Conservation (phyloP, 2,113 vertebrate genomes). For the Ginglymostoma cirratum region DNA sequence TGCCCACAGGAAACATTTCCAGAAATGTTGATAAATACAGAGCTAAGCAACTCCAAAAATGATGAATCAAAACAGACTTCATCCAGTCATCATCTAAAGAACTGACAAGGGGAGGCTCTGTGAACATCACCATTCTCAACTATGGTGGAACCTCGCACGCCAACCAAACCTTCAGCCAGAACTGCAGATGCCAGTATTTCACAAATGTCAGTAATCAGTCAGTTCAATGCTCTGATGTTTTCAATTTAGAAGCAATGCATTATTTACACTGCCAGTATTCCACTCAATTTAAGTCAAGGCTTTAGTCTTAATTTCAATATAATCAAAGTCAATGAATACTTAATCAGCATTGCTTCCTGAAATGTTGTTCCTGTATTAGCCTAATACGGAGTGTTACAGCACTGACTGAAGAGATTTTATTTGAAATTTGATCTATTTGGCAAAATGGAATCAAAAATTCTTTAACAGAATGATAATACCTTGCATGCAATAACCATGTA, state of each 20-base stretch:
- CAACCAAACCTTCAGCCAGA: background rate
- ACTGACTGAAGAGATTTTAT: constrained; percentile 42
- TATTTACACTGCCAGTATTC: constrained; percentile 83
- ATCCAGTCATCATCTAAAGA: background rate
- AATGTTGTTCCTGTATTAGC: constrained; percentile 80
- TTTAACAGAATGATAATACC: background rate
- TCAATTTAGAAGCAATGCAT: constrained; percentile 80
- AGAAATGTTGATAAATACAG: background rate
- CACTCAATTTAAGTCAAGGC: constrained; percentile 74
- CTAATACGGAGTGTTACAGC: constrained; percentile 72
- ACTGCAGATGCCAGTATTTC: background rate
- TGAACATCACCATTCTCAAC: background rate
- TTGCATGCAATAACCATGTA: background rate
- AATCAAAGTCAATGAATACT: constrained; percentile 90
- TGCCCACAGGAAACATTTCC: background rate
- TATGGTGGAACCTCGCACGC: background rate
- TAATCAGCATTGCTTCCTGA: constrained; percentile 80
- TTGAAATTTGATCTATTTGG: background rate
- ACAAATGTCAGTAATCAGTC: background rate
- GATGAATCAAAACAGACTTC: background rate
- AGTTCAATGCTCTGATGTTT: constrained; percentile 61
- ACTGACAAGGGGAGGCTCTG: background rate
- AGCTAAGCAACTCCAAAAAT: background rate
- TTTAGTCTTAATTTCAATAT: constrained; percentile 83
- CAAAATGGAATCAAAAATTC: background rate